These are phyloP conservation scores for Cotesia chilonis DNA, from an alignment of 1,140 invertebrate species.

Conservation along the genomic window DNA sequence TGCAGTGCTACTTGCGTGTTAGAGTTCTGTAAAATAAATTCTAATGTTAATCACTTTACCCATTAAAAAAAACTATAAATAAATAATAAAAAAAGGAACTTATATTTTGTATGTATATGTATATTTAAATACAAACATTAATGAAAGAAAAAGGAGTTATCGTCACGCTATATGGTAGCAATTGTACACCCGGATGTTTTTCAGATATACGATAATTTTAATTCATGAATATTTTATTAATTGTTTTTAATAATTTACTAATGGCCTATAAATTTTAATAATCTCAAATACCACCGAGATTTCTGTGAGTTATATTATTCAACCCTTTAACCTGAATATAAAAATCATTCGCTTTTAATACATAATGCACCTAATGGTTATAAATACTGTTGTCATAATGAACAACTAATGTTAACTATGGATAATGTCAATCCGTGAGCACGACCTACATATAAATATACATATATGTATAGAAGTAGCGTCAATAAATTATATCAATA, in stretches of 20 bases:
- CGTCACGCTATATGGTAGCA: conserved; percentile 15
- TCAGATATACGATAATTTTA: not conserved
- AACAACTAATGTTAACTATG: no score
- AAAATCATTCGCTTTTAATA: no score
- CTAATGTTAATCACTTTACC: conserved; percentile 21
- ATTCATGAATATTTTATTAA: not conserved
- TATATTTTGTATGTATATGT: no score
- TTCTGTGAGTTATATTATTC: no score
- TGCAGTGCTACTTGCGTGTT: conserved; percentile 83
- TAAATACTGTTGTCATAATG: no score
- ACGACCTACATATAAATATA: no score
- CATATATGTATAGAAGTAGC: not conserved
- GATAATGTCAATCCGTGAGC: no score
- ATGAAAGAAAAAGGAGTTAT: not conserved
- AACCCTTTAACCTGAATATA: no score
- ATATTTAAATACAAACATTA: no score
- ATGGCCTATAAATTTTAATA: not conserved
- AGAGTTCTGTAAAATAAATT: conserved; percentile 70
- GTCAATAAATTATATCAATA: conserved; percentile 20
- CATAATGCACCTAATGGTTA: no score
- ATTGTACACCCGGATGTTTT: not conserved
- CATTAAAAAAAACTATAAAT: not conserved
- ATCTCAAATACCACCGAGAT: no score
- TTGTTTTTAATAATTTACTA: not conserved
- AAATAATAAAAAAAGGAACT: no score